Evolutionary conservation across 2,888 invertebrate genomes (phyloP).

Genomic region (Cephus runcator): DNA sequence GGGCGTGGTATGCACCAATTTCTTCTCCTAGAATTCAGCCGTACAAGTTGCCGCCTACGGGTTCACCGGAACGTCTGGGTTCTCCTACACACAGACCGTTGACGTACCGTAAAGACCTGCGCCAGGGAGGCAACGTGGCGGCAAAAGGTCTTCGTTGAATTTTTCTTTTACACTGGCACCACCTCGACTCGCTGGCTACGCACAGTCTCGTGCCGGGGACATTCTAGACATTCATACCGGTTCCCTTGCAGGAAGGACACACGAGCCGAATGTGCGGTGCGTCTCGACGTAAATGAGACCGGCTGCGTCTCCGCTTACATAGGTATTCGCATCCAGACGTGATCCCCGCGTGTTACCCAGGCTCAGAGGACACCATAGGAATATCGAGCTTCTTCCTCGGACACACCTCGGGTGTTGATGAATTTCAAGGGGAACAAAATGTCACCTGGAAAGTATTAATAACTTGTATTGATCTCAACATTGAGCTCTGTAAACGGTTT

Average conservation of each 20-base stretch:
- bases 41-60: not conserved
- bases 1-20: not conserved
- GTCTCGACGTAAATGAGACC: conserved; percentile 41
- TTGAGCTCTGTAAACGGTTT: not conserved
- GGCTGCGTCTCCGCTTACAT: conserved; percentile 46
- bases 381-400: no score
- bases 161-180: not conserved
- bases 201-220: conserved; percentile 1
- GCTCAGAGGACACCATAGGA: not conserved
- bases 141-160: not conserved
- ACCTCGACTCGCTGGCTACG: not conserved
- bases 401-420: not conserved
- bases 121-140: not conserved
- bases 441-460: not conserved
- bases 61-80: not conserved
- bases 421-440: no score
- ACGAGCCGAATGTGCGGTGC: conserved; percentile 24
- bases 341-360: conserved; percentile 20
- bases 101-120: not conserved
- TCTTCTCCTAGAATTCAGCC: not conserved
- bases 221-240: conserved; percentile 11
- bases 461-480: not conserved
- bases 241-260: conserved; percentile 22
- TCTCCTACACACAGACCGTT: not conserved
- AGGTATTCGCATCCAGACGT: conserved; percentile 43